Evolutionary conservation across 2,888 invertebrate species (phyloP), one percentile per base, ranked within the genome.

Genomic region (Belgica antarctica): DNA sequence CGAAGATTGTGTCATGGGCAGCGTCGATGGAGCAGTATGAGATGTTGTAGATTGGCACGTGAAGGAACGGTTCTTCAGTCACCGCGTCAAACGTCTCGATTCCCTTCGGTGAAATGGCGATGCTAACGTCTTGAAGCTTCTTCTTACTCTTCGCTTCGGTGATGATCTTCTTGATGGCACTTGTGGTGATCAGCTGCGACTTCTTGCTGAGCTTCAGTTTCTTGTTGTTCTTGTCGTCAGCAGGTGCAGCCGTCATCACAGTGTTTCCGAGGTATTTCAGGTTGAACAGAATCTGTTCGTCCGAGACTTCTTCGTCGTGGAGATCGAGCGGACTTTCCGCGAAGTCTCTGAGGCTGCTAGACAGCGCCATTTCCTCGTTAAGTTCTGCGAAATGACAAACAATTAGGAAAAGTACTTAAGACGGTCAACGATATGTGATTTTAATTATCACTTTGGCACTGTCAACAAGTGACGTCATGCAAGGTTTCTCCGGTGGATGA

Each of bases 21-120:
- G 90, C 89, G 77, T 94, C 93, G 61, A 93, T 92, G 19, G 93
- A 92, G 77, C 94, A 94, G 78, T 94, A 94, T 0, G 92, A 92
- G 76, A 95, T 94, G 79, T 90, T 90, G 80, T 92, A 93, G 77
- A 94, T 92, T 17, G 92, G 92, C 41, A 92, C 85, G 77, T 90
- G 89, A 72, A 92, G 81, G 25, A 89, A 83, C 72, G 87, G 84
- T 74, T 89, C 88, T 72, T 88, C 87, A 2, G 87, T 83, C 25
- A 86, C 83, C 0, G 86, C 81, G 75, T 93, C 90, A 2, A 85
- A 85, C 73, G 92, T 89, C 71, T 86, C 82, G 73, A 94, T 91
- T 62, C 93, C 93, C 27, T 61, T 70, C 25, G 70, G 70, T 17
- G 70, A 61, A n/a, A 70, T 70, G 17, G 70, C 57, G 24, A 70